A percentile compares a stretch with the other conserved stretches of the same genome.
phyloP scores from a whole-genome alignment of 2,113 vertebrate genomes.

The Tragelaphus buxtoni region DNA sequence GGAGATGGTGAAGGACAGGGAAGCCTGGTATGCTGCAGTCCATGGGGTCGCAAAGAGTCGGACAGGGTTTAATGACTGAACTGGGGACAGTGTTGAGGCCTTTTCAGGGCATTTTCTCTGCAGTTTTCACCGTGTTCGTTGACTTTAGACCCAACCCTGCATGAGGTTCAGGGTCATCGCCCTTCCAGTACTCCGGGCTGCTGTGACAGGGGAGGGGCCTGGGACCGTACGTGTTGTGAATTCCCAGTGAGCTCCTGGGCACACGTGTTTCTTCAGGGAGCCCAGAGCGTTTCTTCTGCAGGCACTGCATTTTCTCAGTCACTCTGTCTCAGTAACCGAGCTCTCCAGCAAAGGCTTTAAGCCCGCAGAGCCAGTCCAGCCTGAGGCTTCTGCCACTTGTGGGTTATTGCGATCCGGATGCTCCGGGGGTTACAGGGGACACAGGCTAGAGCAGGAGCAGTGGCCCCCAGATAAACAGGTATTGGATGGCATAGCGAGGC shows the following conservation, averaged over 20 bases:
- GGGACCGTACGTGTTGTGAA: no score
- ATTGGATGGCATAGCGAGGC: accelerated
- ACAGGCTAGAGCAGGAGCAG: background rate
- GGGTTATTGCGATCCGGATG: background rate
- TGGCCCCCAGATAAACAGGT: background rate
- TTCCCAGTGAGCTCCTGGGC: background rate
- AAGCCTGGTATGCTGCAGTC: background rate
- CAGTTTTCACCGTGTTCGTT: background rate
- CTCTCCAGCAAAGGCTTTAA: background rate
- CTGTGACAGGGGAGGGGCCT: background rate
- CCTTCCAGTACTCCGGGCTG: background rate
- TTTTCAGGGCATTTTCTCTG: background rate
- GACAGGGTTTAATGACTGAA: background rate
- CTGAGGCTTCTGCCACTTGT: background rate
- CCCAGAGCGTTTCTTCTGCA: background rate
- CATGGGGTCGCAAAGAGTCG: background rate
- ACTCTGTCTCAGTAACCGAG: background rate
- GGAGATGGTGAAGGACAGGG: background rate
- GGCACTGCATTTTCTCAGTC: background rate
- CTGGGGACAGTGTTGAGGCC: background rate
- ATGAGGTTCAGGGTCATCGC: background rate
- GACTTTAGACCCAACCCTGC: background rate
- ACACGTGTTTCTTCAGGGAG: background rate
- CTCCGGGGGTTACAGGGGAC: background rate
- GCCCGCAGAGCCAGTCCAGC: background rate